phyloP scores from a whole-genome alignment of 2,888 invertebrate species.

The Auanema sp. region DNA sequence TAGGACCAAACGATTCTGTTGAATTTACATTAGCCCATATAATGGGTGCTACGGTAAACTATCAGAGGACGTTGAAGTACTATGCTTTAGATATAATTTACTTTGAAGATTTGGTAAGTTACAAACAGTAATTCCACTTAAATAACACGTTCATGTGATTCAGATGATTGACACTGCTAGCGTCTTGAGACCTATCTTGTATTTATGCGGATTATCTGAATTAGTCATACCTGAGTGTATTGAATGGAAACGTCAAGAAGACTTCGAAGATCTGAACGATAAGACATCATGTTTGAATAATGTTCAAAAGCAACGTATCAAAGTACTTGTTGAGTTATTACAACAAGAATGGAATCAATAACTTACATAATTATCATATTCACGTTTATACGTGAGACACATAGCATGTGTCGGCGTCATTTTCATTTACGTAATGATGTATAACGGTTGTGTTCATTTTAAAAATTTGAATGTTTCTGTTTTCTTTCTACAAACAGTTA shows the following conservation, averaged over 20 bases:
- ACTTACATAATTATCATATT: neutral
- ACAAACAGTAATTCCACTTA: neutral
- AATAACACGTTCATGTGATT: neutral
- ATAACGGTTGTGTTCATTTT: too few species aligned
- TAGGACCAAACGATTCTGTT: slow-evolving; percentile 25
- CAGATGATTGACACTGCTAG: slow-evolving; percentile 34
- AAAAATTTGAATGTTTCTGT: too few species aligned
- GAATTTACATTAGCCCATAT: slow-evolving; percentile 34
- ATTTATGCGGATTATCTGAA: slow-evolving; percentile 35
- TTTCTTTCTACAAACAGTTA: too few species aligned
- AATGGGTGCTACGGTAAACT: slow-evolving; percentile 26
- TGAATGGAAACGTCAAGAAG: slow-evolving; percentile 34
- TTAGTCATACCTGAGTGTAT: slow-evolving; percentile 39
- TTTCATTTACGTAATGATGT: too few species aligned
- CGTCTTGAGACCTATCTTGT: slow-evolving; percentile 28
- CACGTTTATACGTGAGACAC: neutral
- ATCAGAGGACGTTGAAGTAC: slow-evolving; percentile 25
- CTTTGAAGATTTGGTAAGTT: slow-evolving; percentile 35
- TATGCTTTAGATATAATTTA: slow-evolving; percentile 24
- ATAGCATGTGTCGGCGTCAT: too few species aligned
- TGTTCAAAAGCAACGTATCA: slow-evolving; percentile 15
- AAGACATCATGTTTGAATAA: neutral
- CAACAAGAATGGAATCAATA: slow-evolving; percentile 25
- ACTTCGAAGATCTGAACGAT: slow-evolving; percentile 15
- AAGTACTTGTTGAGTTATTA: slow-evolving; percentile 21